These are phyloP conservation scores for Chalcis sispes DNA, from an alignment of 2,888 invertebrate species.

Conservation along the genomic window DNA sequence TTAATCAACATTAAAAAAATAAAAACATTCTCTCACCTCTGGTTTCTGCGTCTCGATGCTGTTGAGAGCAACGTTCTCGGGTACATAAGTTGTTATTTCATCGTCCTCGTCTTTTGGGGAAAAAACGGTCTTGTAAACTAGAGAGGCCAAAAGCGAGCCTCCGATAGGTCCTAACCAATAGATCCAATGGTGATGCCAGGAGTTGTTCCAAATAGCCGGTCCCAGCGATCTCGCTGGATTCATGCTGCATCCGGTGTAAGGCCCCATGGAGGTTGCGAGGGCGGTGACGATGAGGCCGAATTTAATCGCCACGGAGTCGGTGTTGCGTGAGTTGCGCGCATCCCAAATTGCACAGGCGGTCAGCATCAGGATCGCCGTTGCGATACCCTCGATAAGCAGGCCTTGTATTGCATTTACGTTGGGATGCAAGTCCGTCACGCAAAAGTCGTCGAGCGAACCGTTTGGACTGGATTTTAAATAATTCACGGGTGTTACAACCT, in stretches of 20 bases:
- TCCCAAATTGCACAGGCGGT: conserved; percentile 75
- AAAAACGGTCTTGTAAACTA: conserved; percentile 68
- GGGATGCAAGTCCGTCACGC: conserved; percentile 69
- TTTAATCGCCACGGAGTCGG: conserved; percentile 73
- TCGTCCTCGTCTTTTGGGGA: conserved; percentile 54
- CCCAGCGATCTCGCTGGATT: conserved; percentile 80
- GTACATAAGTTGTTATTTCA: conserved; percentile 54
- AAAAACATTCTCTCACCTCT: conserved; percentile 43
- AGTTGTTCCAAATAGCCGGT: conserved; percentile 73
- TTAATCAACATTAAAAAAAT: too few relatives aligned
- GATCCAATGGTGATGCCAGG: conserved; percentile 73
- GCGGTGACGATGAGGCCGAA: conserved; percentile 74
- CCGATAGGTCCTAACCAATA: conserved; percentile 73
- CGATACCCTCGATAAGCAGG: conserved; percentile 71
- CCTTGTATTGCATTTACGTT: conserved; percentile 69
- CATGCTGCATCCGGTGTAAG: conserved; percentile 83
- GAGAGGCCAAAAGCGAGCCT: conserved; percentile 67
- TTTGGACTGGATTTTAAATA: conserved; percentile 56
- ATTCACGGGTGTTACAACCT: conserved; percentile 70
- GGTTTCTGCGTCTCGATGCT: conserved; percentile 43
- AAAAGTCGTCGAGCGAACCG: conserved; percentile 61
- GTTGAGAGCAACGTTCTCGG: conserved; percentile 69
- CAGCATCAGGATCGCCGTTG: conserved; percentile 73
- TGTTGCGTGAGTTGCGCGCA: conserved; percentile 70
- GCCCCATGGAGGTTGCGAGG: conserved; percentile 73